These are phyloP conservation scores for Ceratosolen fusciceps DNA, from an alignment of 1,140 invertebrate genomes.

Conservation along the genomic window DNA sequence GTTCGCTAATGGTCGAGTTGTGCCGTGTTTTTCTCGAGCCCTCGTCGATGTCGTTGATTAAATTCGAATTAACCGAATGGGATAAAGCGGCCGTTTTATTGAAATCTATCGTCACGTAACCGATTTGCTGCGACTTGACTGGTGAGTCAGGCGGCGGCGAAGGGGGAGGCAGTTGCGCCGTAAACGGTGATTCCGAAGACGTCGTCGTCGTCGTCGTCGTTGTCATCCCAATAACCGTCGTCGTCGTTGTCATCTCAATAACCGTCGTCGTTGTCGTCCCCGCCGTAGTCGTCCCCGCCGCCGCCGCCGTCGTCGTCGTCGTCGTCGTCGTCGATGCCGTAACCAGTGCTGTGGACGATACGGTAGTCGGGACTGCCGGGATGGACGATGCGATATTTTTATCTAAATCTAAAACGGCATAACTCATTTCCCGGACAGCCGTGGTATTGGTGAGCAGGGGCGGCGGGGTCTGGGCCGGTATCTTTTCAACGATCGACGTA, in stretches of 20 bases:
- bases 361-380: conserved; percentile 19
- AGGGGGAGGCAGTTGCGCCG: conserved; percentile 34
- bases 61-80: conserved; percentile 74
- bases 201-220: neutral
- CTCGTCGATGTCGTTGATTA: conserved; percentile 71
- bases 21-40: conserved; percentile 78
- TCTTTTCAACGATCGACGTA: conserved; percentile 64
- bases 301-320: neutral
- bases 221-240: neutral
- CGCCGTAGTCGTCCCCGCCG: neutral
- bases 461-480: conserved; percentile 69
- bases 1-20: conserved; percentile 75
- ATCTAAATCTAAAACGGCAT: conserved; percentile 83
- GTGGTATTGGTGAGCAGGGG: conserved; percentile 57
- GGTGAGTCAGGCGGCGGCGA: conserved; percentile 73
- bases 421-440: conserved; percentile 78
- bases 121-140: conserved; percentile 74
- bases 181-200: conserved; percentile 18
- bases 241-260: neutral
- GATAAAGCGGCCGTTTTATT: conserved; percentile 91
- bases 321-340: neutral
- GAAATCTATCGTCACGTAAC: conserved; percentile 95
- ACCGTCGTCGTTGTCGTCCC: neutral
- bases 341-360: neutral
- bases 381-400: conserved; percentile 53